Base-by-base conservation (phyloP, 2,113 vertebrate genomes). In the Brachyistius frenatus region DNA sequence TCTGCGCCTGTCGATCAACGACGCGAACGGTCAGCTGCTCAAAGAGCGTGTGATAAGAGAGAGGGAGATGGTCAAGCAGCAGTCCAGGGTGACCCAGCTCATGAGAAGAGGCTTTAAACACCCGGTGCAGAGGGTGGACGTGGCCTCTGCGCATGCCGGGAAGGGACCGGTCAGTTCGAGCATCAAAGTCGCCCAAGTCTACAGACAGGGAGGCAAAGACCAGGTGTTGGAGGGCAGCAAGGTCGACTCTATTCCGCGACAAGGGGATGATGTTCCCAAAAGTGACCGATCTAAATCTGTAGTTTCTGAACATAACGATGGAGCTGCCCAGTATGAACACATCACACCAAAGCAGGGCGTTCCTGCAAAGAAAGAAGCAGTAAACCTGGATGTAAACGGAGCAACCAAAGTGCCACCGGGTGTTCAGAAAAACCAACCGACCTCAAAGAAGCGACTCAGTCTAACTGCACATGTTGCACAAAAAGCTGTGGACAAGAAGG, bases 1-100 rank as follows among this genome's bases (percentile, higher is more conserved):
- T n/a, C 95, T 99, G 14, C 93, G 95, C 63, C 41, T 98, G 5
- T 98, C 97, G 15, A 92, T 97, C 65, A 95, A 88, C 81, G 97
- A 98, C 36, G 88, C 86, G 60, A 94, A 94, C 88, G 89, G 92
- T 10, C 88, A 89, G 66, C 75, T 94, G 55, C 76, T 95, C 66
- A 94, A 90, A 58, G 94, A 96, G 61, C 31, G 88, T 0, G 35
- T 93, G n/a, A 47, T 91, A 0, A 81, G 89, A 67, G 95, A 95
- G 1, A 88, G 76, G 68, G 76, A 76, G 50, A 2, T 86, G 2
- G 50, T 75, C n/a, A 89, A 14, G 36, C 81, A 80, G 44, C 82
- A 73, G 66, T 10, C 66, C 53, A 76, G 52, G 2, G 46, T 36
- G 8, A 73, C 88, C 3, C 55, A 79, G 61, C 7, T 44, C 13